Evolutionary conservation across 2,113 vertebrate species (phyloP), one percentile per base, ranked within the genome.

Genomic region (Mirza zaza): DNA sequence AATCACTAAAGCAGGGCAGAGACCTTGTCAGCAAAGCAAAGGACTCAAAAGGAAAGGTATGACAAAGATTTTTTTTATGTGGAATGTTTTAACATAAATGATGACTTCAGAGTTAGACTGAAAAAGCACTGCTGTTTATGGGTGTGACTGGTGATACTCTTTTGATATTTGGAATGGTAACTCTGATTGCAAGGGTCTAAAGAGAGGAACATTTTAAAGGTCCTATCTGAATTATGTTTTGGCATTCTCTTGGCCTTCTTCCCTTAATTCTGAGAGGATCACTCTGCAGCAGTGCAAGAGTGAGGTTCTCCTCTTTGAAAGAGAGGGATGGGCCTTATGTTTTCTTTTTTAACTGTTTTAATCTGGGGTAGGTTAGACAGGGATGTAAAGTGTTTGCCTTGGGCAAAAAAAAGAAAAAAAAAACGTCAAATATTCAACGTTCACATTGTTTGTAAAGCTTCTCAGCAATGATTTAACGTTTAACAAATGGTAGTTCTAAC

Each of bases 401-500:
- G 42, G 73, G 84, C 57, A 83, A 92, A 95, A 88, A 12, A 17
- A 12, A 36, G 77, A 63, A 42, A 48, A 48, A 81, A 77, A 73
- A 70, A 76, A 0, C 71, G 45, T n/a, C 89, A 93, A 96, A 93
- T 91, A 97, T 87, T 95, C 80, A 95, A 63, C 76, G 92, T 76
- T 70, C 21, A 61, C 45, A 71, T 76, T 97, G 86, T 96, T 97
- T 97, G 82, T 88, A 83, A 96, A 97, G 91, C 90, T 94, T 73
- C 61, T 96, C 50, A 95, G 71, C 59, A 88, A 95, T 96, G 61
- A 96, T 95, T 96, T 95, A 97, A 97, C 97, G 94, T 84, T 95
- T 96, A 96, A 67, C 95, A 98, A 97, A 97, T 92, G 96, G 57
- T 32, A 95, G 67, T 63, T 75, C 65, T 94, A 90, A 82, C 75